phyloP scores from a whole-genome alignment of 2,888 invertebrate species.

The Zaprionus bogoriensis region DNA sequence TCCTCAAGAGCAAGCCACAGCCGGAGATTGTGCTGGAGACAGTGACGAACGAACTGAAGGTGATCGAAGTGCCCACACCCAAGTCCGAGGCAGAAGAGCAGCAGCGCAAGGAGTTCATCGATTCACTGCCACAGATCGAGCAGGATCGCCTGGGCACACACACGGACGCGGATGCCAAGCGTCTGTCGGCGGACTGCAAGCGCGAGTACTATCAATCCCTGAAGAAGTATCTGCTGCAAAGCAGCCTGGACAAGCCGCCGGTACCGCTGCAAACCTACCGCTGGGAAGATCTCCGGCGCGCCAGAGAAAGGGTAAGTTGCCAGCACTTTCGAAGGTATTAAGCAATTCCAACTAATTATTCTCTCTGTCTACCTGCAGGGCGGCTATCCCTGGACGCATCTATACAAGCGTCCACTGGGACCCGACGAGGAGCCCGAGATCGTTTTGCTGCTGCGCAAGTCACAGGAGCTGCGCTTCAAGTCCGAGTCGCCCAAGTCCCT shows the following conservation, averaged over 20 bases:
- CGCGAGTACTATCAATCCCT: constrained; percentile 81
- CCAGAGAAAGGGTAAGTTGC: constrained; percentile 84
- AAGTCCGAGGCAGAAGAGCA: constrained; percentile 78
- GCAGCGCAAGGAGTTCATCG: constrained; percentile 79
- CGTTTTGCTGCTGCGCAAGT: constrained; percentile 80
- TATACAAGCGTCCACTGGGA: constrained; percentile 86
- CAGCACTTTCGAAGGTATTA: neutral
- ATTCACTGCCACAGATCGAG: constrained; percentile 80
- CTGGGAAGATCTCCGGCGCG: constrained; percentile 91
- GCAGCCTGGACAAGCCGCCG: constrained; percentile 84
- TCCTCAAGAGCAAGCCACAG: constrained; percentile 70
- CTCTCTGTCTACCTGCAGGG: constrained; percentile 84
- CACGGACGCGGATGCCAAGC: constrained; percentile 71
- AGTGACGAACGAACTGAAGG: constrained; percentile 45
- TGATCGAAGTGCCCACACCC: constrained; percentile 77
- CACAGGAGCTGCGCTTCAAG: constrained; percentile 80
- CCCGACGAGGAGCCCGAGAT: constrained; percentile 83
- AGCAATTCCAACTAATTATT: neutral
- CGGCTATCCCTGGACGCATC: constrained; percentile 91
- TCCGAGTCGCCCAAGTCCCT: constrained; percentile 82
- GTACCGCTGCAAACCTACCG: constrained; percentile 90
- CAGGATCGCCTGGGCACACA: constrained; percentile 40
- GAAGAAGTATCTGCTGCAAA: constrained; percentile 80
- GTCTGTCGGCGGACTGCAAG: constrained; percentile 79
- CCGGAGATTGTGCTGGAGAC: constrained; percentile 54